Conservation (phyloP, 1,140 invertebrate genomes). For the Littorina saxatilis region DNA sequence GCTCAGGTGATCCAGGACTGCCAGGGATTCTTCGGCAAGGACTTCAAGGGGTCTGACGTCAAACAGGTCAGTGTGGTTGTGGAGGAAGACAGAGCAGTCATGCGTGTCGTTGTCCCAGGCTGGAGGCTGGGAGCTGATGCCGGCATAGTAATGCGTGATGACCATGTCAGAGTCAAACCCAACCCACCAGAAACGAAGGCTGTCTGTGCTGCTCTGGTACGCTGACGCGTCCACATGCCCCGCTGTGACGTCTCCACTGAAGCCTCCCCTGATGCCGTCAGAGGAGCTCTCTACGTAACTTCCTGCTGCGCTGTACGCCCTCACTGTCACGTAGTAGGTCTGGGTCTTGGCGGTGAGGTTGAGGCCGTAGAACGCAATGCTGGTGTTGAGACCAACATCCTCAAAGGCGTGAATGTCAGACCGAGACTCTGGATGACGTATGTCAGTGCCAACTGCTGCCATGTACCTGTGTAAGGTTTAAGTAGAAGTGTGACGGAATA, state of each 20-base stretch:
- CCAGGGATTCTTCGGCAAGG: neutral
- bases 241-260: constrained; percentile 35
- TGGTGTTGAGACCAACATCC: constrained; percentile 51
- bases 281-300: constrained; percentile 50
- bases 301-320: constrained; percentile 52
- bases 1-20: neutral
- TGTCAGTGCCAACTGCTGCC: constrained; percentile 53
- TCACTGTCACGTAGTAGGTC: constrained; percentile 57
- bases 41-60: constrained; percentile 10
- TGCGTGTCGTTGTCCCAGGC: neutral
- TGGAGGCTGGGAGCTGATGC: constrained; percentile 24
- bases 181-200: constrained; percentile 44
- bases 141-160: constrained; percentile 45
- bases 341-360: constrained; percentile 51
- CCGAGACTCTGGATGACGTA: constrained; percentile 33
- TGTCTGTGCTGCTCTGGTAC: constrained; percentile 42
- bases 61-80: neutral
- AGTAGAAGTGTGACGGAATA: too few relatives aligned
- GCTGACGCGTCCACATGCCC: constrained; percentile 38
- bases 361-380: constrained; percentile 44
- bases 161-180: constrained; percentile 53
- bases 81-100: constrained; percentile 1
- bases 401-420: constrained; percentile 49
- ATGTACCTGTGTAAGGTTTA: constrained; percentile 43
- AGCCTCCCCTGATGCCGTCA: constrained; percentile 57